Conservation (phyloP, 2,113 vertebrate species). For the Nerophis lumbriciformis region DNA sequence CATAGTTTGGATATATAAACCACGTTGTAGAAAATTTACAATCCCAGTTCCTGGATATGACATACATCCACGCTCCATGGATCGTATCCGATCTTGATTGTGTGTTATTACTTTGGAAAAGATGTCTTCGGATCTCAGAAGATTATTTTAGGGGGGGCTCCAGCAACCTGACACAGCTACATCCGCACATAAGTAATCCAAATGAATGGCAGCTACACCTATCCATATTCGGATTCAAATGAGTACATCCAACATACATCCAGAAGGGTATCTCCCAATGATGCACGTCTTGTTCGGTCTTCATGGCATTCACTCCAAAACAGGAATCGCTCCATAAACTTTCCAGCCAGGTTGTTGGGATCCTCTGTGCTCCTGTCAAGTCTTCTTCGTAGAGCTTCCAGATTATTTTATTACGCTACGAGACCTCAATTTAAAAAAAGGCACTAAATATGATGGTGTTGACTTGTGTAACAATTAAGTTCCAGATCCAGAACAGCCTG, state of each 20-base stretch:
- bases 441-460: slow-evolving; percentile 12
- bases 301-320: slow-evolving; percentile 46
- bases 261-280: slow-evolving; percentile 48
- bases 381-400: slow-evolving; percentile 48
- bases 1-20: slow-evolving; percentile 13
- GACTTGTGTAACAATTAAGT: slow-evolving; percentile 21
- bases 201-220: slow-evolving; percentile 47
- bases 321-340: slow-evolving; percentile 47
- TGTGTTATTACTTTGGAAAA: slow-evolving; percentile 19
- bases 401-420: slow-evolving; percentile 4
- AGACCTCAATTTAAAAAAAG: slow-evolving; percentile 24
- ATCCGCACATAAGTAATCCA: slow-evolving; percentile 70
- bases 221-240: slow-evolving; percentile 40
- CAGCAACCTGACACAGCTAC: slow-evolving; percentile 47
- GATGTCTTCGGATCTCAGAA: slow-evolving; percentile 26
- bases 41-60: slow-evolving; percentile 37
- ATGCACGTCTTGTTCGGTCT: slow-evolving; percentile 48
- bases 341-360: slow-evolving; percentile 17
- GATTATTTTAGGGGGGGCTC: slow-evolving; percentile 22
- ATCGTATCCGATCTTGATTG: slow-evolving; percentile 26
- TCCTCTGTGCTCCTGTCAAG: slow-evolving; percentile 32
- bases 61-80: slow-evolving; percentile 49
- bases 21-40: slow-evolving; percentile 2
- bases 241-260: slow-evolving; percentile 67
- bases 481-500: slow-evolving; percentile 46